phyloP scores from a whole-genome alignment of 2,113 vertebrate species.

The Myrmecophaga tridactyla region DNA sequence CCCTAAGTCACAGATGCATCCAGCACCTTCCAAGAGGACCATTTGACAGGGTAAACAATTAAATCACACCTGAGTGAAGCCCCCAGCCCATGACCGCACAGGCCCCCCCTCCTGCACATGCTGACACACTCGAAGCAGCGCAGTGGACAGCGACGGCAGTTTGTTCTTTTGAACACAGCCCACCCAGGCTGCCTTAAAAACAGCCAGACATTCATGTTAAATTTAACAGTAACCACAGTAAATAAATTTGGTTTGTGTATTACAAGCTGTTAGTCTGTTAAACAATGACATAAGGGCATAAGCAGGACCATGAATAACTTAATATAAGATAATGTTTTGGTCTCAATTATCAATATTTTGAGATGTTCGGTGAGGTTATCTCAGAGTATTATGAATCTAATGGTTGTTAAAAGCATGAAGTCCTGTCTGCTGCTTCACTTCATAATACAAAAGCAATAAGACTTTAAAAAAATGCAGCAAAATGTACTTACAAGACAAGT shows the following conservation, averaged over 20 bases:
- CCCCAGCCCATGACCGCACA: neutral
- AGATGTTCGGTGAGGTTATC: constrained; percentile 39
- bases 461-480: constrained; percentile 34
- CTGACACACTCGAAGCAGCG: constrained; percentile 48
- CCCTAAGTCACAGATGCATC: constrained; percentile 1
- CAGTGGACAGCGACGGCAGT: constrained; percentile 47
- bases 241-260: constrained; percentile 72
- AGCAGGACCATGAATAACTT: constrained; percentile 39
- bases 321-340: constrained; percentile 26
- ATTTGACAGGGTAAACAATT: constrained; percentile 41
- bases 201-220: constrained; percentile 72
- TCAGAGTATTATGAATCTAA: constrained; percentile 2
- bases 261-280: constrained; percentile 65
- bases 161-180: constrained; percentile 72
- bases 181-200: constrained; percentile 81
- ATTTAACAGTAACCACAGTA: constrained; percentile 80
- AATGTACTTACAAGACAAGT: constrained; percentile 94
- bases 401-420: neutral
- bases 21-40: neutral
- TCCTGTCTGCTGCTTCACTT: neutral
- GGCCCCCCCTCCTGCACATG: neutral
- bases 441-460: constrained; percentile 25
- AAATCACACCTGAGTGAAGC: constrained; percentile 56
- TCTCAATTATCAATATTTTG: neutral
- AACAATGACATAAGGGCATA: constrained; percentile 60